Evolutionary conservation across 2,888 invertebrate genomes (phyloP), one percentile per base, ranked within the genome.

Genomic region (Spatulosminthurus flaviceps): DNA sequence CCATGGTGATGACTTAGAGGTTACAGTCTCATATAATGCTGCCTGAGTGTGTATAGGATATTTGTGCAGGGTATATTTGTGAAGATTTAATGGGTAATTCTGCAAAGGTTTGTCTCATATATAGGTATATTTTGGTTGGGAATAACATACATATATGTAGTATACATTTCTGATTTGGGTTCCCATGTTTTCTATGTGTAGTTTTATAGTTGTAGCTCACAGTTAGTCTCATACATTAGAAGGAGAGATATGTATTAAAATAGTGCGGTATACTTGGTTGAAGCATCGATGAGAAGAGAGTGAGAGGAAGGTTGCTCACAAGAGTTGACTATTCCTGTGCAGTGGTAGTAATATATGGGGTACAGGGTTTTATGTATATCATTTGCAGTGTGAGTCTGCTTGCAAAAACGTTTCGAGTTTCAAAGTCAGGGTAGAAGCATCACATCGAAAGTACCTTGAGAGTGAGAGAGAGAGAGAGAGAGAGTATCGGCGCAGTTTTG

Each of bases 401-500:
- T 70, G 70, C 70, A 34, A 70, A 70, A 42, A 41, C 70, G 70
- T 70, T 70, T 70, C 70, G 42, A 70, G 70, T 70, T 70, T 70
- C 70, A 70, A 70, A 70, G 70, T 70, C 70, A 70, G 70, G 70
- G 70, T 42, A 34, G 69, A 69, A 26, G 34, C 28, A 28, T 69
- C 69, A 69, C 70, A 41, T 51, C 70, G 41, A 70, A 34, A 41
- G 41, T 70, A 70, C 41, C 41, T 70, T 34, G 26, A 51, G 51
- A 22, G 51, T n/a, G 72, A 22, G 26, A 60, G 61, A 28, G 67
- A 41, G 66, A 75, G 73, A 73, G 73, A 73, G 43, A 28, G 42
- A 66, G 64, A 66, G 64, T 76, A 76, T 64, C 76, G 76, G 76
- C 76, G 76, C 76, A 76, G 76, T 76, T 76, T 76, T 76, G 76